Evolutionary conservation across 2,888 invertebrate genomes (phyloP), one percentile per base, ranked within the genome.

Genomic region (Thereva unica): DNA sequence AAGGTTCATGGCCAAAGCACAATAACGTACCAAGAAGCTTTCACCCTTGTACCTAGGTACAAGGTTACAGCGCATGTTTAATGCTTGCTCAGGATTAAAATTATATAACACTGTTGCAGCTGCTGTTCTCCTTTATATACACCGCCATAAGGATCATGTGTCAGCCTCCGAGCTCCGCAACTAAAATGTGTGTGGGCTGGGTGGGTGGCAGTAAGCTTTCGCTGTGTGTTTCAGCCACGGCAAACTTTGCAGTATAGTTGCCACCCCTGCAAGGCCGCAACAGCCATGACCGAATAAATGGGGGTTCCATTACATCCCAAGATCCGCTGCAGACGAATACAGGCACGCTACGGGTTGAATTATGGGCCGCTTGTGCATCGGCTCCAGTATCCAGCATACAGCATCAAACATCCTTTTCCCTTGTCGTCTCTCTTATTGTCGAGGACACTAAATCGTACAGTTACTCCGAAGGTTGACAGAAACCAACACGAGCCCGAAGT

Each of bases 21-120:
- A 47, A 47, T 12, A 59, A 23, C 23, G 23, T 23, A 23, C 23
- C 23, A 23, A 23, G 23, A 59, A 59, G 59, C 59, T 59, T 59
- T 59, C 38, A 59, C 47, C 59, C 59, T 23, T 59, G 59, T 59
- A 9, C 64, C 64, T 59, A 53, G 66, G 53, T 59, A 64, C 64
- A 68, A 67, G 66, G 67, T 67, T 61, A 67, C 49, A 45, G 67
- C 67, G 67, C 67, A 69, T 67, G 69, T 52, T 37, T 56, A 57
- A 34, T 64, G 23, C 49, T 10, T 37, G 40, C 35, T 52, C 41
- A n/a, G 41, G 35, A 57, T 47, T 40, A 47, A 47, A 50, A 56
- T 66, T 54, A 64, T 68, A 34, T 66, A 70, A 63, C 10, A 50
- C 38, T 54, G 45, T 64, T 64, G 55, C 55, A 64, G 45, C 55